Evolutionary conservation across 2,888 invertebrate genomes (phyloP).

Genomic region (Napeogenes sylphis): DNA sequence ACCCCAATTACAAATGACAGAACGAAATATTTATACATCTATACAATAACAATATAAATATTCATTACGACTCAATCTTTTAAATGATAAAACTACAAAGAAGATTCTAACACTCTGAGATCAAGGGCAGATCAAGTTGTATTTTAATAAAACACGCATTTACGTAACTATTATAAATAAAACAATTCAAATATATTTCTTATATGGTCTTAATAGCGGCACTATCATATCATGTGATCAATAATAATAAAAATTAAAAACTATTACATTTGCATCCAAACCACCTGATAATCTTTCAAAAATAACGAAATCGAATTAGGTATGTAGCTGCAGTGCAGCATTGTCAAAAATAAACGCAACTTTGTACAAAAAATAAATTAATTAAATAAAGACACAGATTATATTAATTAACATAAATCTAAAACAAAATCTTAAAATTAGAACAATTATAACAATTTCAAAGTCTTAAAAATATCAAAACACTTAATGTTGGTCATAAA

Average conservation of each 20-base stretch:
- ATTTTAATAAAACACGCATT: conserved; percentile 17
- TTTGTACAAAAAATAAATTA: background rate
- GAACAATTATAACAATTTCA: conserved; percentile 13
- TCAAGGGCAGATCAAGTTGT: conserved; percentile 57
- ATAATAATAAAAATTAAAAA: conserved; percentile 1
- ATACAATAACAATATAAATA: conserved; percentile 74
- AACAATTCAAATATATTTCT: conserved; percentile 12
- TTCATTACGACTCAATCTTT: conserved; percentile 60
- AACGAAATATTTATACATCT: conserved; percentile 64
- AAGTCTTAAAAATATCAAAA: conserved; percentile 15
- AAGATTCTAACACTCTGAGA: conserved; percentile 69
- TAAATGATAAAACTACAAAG: conserved; percentile 69
- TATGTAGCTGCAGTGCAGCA: background rate
- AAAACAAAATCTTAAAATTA: conserved; percentile 13
- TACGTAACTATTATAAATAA: conserved; percentile 19
- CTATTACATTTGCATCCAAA: background rate
- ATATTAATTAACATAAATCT: background rate
- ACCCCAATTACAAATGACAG: conserved; percentile 66
- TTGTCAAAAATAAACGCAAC: background rate
- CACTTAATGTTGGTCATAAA: conserved; percentile 14
- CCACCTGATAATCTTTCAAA: background rate
- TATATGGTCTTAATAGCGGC: conserved; percentile 19
- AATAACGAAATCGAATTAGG: background rate
- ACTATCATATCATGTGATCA: conserved; percentile 18
- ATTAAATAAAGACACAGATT: conserved; percentile 2